Conservation (phyloP, 1,140 invertebrate species). For the Bradynema listronoti region DNA sequence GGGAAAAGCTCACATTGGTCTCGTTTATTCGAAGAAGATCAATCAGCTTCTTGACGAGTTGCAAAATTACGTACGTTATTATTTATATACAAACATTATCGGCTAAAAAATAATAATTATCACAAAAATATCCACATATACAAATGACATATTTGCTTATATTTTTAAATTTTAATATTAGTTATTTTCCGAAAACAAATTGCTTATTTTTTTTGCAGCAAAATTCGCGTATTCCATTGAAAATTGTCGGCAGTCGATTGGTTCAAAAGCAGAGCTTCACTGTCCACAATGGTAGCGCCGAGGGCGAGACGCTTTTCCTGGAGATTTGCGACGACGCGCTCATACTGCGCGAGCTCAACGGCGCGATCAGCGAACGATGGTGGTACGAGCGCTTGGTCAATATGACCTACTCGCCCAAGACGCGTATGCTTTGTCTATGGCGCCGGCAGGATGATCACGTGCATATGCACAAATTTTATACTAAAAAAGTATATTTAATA, state of each 20-base stretch:
- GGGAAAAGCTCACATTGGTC: slow-evolving; percentile 79
- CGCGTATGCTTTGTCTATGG: slow-evolving; percentile 91
- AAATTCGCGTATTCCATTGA: slow-evolving; percentile 92
- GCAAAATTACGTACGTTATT: slow-evolving; percentile 62
- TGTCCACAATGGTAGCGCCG: slow-evolving; percentile 84
- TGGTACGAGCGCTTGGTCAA: slow-evolving; percentile 98
- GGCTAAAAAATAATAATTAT: no score
- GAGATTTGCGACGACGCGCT: slow-evolving; percentile 94
- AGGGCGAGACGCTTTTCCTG: slow-evolving; percentile 79
- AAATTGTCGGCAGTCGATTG: slow-evolving; percentile 74
- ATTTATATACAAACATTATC: no score
- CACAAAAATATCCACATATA: slow-evolving; percentile 57
- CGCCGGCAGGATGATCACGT: slow-evolving; percentile 61
- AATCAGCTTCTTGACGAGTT: slow-evolving; percentile 92
- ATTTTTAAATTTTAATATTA: slow-evolving; percentile 13
- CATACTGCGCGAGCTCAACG: slow-evolving; percentile 80
- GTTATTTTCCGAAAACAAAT: not conserved
- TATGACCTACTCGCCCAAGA: slow-evolving; percentile 97
- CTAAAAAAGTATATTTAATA: slow-evolving; percentile 80
- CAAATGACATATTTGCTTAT: not conserved
- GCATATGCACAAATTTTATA: slow-evolving; percentile 95
- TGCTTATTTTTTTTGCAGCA: slow-evolving; percentile 56
- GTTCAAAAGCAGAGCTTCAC: slow-evolving; percentile 95
- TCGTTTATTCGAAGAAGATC: slow-evolving; percentile 92
- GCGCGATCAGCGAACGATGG: slow-evolving; percentile 89